Conservation (phyloP, 2,888 invertebrate genomes). For the Zelleria hepariella region DNA sequence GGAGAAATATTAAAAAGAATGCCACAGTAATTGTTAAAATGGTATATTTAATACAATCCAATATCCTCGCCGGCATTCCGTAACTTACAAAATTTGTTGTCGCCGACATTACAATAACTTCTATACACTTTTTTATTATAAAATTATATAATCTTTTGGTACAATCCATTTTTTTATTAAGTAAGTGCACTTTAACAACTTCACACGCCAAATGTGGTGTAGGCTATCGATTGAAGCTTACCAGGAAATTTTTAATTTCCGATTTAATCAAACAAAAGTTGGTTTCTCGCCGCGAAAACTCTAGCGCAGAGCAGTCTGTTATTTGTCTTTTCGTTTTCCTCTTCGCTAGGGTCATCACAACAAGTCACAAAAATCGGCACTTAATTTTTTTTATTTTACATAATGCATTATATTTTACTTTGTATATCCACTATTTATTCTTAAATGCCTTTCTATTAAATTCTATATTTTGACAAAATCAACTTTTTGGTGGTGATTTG, state of each 20-base stretch:
- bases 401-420: slow-evolving; percentile 1
- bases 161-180: slow-evolving; percentile 43
- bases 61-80: slow-evolving; percentile 51
- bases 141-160: slow-evolving; percentile 72
- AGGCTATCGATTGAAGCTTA: slow-evolving; percentile 35
- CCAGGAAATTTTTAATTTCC: slow-evolving; percentile 61
- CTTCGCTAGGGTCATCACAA: background rate
- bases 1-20: background rate
- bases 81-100: slow-evolving; percentile 63
- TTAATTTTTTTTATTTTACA: background rate
- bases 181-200: slow-evolving; percentile 65
- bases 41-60: slow-evolving; percentile 72
- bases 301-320: background rate
- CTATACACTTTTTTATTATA: slow-evolving; percentile 63
- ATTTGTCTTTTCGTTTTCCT: background rate
- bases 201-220: slow-evolving; percentile 50
- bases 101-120: slow-evolving; percentile 50
- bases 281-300: background rate
- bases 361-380: background rate
- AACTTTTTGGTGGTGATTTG: slow-evolving; percentile 3
- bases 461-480: slow-evolving; percentile 1
- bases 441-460: slow-evolving; percentile 1
- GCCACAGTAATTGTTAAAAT: slow-evolving; percentile 47
- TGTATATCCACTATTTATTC: background rate
- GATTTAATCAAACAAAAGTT: background rate